A percentile compares a stretch with the other conserved stretches of the same genome.
These are phyloP conservation scores for Notothenia rossii DNA, from an alignment of 2,113 vertebrate genomes.

Conservation along the genomic window DNA sequence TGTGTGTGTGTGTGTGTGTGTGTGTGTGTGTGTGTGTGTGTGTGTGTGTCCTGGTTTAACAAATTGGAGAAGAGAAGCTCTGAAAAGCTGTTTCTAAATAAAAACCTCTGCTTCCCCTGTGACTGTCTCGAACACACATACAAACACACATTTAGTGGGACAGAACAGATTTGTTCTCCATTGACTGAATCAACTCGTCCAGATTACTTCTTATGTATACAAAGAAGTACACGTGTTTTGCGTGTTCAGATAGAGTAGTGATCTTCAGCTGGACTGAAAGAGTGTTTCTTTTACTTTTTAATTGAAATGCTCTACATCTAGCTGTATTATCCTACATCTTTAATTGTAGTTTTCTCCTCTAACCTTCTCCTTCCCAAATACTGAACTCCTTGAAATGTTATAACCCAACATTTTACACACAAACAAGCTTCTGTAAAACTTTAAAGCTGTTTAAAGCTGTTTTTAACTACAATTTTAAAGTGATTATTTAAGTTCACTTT, in stretches of 20 bases:
- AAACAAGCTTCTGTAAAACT: background rate
- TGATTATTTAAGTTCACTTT: background rate
- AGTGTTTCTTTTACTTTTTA: background rate
- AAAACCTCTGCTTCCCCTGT: constrained; percentile 17
- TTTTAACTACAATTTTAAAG: background rate
- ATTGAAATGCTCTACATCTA: background rate
- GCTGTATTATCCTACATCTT: background rate
- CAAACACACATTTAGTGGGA: constrained; percentile 1
- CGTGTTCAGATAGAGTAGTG: background rate
- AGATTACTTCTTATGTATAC: background rate
- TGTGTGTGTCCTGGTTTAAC: background rate
- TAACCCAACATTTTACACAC: background rate
- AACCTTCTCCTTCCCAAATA: background rate
- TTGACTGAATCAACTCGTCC: background rate
- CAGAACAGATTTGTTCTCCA: background rate
- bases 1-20: constrained; percentile 2
- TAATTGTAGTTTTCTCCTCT: too few relatives aligned
- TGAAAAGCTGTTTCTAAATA: constrained; percentile 29
- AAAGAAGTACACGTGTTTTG: background rate
- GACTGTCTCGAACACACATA: constrained; percentile 18
- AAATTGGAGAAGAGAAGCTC: constrained; percentile 20
- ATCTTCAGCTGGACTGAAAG: background rate
- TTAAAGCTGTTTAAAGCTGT: background rate
- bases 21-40: background rate
- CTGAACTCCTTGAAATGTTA: too few relatives aligned